Conservation (phyloP, 2,888 invertebrate genomes). For the Lottia scabra region DNA sequence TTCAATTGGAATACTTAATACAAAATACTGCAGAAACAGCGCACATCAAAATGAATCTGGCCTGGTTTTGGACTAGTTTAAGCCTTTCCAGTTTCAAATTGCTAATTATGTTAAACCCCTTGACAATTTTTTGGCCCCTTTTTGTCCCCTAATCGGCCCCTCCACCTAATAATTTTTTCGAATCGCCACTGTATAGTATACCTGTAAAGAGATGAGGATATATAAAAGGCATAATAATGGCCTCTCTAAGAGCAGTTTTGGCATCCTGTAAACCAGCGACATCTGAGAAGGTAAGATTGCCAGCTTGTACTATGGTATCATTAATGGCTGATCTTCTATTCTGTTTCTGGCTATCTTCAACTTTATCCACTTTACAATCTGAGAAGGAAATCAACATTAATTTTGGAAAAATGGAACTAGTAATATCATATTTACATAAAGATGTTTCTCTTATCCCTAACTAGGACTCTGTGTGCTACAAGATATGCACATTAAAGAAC, state of each 20-base stretch:
- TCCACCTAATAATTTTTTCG: no score
- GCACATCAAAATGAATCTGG: no score
- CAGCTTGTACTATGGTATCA: slow-evolving; percentile 55
- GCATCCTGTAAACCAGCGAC: slow-evolving; percentile 72
- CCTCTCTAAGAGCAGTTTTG: slow-evolving; percentile 71
- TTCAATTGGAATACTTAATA: background rate
- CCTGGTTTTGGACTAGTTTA: no score
- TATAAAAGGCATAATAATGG: slow-evolving; percentile 72
- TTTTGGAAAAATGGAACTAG: background rate
- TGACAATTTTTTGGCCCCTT: no score
- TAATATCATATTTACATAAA: no score
- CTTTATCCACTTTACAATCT: slow-evolving; percentile 13
- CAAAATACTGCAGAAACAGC: background rate
- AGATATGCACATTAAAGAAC: no score
- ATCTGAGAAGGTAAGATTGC: slow-evolving; percentile 64
- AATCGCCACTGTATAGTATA: no score
- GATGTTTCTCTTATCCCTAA: no score
- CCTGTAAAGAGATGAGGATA: slow-evolving; percentile 74
- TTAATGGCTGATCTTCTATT: slow-evolving; percentile 52
- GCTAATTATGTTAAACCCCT: no score
- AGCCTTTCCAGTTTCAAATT: no score
- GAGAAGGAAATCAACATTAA: background rate
- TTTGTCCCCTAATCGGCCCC: no score
- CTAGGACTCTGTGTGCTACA: no score
- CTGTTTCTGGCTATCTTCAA: slow-evolving; percentile 35